Evolutionary conservation across 2,113 vertebrate genomes (phyloP).

Genomic region (Pelobates fuscus): DNA sequence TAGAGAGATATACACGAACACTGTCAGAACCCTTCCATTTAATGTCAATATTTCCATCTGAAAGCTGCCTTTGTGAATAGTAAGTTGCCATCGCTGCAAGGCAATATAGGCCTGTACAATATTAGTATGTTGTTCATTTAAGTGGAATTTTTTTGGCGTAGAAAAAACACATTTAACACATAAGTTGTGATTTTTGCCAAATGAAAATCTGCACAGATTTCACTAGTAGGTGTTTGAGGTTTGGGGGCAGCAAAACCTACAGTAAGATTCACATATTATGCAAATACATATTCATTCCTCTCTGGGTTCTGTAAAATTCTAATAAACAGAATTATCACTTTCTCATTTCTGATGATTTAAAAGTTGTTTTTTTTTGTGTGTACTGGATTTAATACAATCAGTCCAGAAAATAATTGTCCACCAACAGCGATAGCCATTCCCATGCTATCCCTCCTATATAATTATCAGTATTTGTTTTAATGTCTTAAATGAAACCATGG

Average conservation of each 20-base stretch:
- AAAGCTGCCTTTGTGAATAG: no score
- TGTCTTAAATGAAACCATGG: background rate
- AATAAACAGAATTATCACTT: conserved; percentile 28
- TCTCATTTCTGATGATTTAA: background rate
- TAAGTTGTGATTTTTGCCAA: background rate
- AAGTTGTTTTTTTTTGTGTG: background rate
- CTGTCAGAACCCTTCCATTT: no score
- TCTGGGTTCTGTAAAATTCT: conserved; percentile 25
- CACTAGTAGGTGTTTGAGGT: conserved; percentile 18
- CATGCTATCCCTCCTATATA: background rate
- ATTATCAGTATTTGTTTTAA: no score
- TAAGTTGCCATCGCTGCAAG: no score
- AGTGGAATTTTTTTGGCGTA: no score
- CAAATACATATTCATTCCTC: conserved; percentile 47
- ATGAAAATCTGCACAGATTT: conserved; percentile 5
- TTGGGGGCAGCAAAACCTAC: background rate
- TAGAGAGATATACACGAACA: no score
- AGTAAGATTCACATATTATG: background rate
- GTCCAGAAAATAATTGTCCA: background rate
- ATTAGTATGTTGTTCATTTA: no score
- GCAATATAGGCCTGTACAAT: no score
- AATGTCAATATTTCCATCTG: no score
- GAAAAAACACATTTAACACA: conserved; percentile 4
- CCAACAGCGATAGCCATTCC: background rate
- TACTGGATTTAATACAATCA: background rate